Conservation (phyloP, 2,113 vertebrate genomes). For the Phycodurus eques region DNA sequence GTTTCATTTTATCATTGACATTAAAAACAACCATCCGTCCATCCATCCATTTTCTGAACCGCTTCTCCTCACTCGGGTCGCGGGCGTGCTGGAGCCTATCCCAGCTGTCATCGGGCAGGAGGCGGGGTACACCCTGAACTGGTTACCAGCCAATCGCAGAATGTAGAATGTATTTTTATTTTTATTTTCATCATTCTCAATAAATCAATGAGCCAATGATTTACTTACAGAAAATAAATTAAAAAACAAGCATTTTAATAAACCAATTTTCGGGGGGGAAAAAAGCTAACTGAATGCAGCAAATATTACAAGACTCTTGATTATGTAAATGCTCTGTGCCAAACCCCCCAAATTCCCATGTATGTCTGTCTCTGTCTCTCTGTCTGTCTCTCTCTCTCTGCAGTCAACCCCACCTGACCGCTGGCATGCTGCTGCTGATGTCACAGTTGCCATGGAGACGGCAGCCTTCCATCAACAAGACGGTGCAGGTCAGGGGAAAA, state of each 20-base stretch:
- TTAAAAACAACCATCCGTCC: too few relatives aligned
- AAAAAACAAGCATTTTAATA: background rate
- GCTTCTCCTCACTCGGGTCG: too few relatives aligned
- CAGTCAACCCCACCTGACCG: conserved; percentile 57
- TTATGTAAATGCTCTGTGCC: background rate
- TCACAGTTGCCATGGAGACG: conserved; percentile 77
- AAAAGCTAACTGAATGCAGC: background rate
- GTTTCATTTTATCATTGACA: too few relatives aligned
- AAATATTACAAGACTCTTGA: background rate
- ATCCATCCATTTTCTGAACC: too few relatives aligned
- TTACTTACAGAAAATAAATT: background rate
- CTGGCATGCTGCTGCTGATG: conserved; percentile 68
- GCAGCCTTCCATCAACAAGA: conserved; percentile 55
- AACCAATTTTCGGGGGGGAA: background rate
- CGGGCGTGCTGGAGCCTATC: too few relatives aligned
- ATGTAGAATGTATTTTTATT: too few relatives aligned
- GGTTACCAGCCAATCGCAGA: too few relatives aligned
- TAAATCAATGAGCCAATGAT: too few relatives aligned
- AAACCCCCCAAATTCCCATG: conserved; percentile 19
- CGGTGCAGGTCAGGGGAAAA: conserved; percentile 51
- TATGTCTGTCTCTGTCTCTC: conserved; percentile 37
- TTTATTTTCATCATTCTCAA: too few relatives aligned
- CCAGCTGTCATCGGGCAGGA: too few relatives aligned
- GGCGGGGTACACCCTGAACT: too few relatives aligned
- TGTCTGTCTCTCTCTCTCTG: conserved; percentile 51